These are phyloP conservation scores for Platycheirus rosarum DNA, from an alignment of 2,888 invertebrate genomes.

Conservation along the genomic window DNA sequence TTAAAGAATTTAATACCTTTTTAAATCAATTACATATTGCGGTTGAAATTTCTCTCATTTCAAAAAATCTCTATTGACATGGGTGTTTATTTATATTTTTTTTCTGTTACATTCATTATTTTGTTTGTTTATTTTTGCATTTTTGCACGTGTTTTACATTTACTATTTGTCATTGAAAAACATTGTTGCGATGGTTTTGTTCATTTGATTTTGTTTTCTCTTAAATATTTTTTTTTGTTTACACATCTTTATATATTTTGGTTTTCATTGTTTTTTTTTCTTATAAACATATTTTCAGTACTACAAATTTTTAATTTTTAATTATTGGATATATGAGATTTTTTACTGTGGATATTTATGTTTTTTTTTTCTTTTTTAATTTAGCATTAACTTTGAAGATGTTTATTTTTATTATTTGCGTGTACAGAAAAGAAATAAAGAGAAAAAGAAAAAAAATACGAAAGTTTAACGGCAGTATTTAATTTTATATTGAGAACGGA, in stretches of 20 bases:
- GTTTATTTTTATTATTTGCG: constrained; percentile 28
- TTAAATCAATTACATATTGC: no score
- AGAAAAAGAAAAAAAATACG: constrained; percentile 38
- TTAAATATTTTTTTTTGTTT: constrained; percentile 26
- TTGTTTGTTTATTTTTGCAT: constrained; percentile 34
- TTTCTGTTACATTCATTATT: constrained; percentile 54
- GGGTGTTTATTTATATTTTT: constrained; percentile 3
- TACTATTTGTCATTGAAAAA: constrained; percentile 48
- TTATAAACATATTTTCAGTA: constrained; percentile 57
- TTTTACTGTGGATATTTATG: constrained; percentile 51
- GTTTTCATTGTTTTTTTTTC: constrained; percentile 28
- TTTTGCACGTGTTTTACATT: constrained; percentile 57
- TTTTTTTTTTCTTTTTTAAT: constrained; percentile 25
- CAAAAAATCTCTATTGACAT: no score
- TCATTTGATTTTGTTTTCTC: constrained; percentile 41
- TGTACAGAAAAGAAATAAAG: constrained; percentile 19
- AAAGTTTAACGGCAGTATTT: constrained; percentile 50
- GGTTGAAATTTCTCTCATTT: no score
- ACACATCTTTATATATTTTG: constrained; percentile 53
- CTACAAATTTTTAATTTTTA: constrained; percentile 54
- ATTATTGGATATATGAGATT: constrained; percentile 64
- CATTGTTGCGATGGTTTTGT: constrained; percentile 69
- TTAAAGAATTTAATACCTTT: no score
- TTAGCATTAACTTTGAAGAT: constrained; percentile 35
- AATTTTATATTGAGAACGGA: constrained; percentile 31